Percentiles rank a stretch among this genome's conserved stretches.
Conservation (phyloP, 2,113 vertebrate genomes). For the Phaethon lepturus region DNA sequence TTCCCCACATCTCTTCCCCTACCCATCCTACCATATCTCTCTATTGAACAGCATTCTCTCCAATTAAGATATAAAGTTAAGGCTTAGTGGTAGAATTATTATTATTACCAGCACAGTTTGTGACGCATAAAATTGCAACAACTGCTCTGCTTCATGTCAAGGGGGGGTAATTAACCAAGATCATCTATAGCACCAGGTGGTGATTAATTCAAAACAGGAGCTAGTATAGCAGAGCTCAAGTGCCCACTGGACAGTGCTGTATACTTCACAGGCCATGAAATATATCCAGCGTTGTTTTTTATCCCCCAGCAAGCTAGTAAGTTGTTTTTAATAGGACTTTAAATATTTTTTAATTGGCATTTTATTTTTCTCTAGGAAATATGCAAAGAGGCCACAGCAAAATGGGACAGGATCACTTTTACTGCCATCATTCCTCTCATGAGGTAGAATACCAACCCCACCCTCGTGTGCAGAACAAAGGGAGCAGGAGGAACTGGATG, state of each 20-base stretch:
- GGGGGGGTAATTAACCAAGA: background rate
- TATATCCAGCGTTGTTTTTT: background rate
- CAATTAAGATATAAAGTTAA: slow-evolving; percentile 22
- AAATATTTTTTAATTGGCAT: slow-evolving; percentile 40
- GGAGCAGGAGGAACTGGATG: background rate
- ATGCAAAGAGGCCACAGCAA: rapidly evolving
- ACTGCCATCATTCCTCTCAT: rapidly evolving
- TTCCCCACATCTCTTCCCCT: background rate
- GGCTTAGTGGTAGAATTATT: background rate
- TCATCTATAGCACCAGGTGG: background rate
- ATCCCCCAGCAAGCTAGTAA: background rate
- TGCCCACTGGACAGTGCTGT: background rate
- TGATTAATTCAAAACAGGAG: slow-evolving; percentile 1
- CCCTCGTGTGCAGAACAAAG: rapidly evolving
- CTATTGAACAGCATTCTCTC: rapidly evolving
- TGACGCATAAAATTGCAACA: slow-evolving; percentile 32
- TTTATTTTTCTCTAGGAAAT: background rate
- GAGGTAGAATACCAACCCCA: background rate
- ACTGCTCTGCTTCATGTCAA: background rate
- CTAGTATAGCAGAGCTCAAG: background rate
- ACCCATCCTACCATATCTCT: background rate
- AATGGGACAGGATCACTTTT: background rate
- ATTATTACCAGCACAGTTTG: background rate
- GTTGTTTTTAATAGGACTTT: background rate
- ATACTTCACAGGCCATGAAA: slow-evolving; percentile 13